Conservation (phyloP, 2,797 vertebrate genomes). For the Acropternis orthonyx region DNA sequence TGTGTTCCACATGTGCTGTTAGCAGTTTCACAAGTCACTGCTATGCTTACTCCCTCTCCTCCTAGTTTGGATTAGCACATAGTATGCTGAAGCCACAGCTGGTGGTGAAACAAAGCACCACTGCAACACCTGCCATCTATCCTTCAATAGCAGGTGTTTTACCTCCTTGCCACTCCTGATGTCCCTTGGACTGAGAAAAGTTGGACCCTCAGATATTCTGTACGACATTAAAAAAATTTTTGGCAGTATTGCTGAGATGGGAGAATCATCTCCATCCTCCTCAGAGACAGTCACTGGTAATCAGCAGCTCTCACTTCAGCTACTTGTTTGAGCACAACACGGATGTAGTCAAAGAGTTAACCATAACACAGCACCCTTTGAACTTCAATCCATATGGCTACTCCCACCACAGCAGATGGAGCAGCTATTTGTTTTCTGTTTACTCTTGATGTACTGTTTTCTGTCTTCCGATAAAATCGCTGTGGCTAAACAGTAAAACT, state of each 20-base stretch:
- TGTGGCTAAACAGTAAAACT: constrained; percentile 23
- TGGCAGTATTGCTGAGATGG: rapidly evolving
- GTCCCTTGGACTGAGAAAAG: not conserved
- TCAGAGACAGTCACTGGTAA: not conserved
- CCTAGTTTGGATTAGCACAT: not conserved
- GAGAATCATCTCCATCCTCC: not conserved
- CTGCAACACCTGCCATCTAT: not conserved
- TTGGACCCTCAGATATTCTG: rapidly evolving
- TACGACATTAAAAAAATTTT: rapidly evolving
- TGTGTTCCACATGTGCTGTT: not conserved
- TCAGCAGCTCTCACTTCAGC: not conserved
- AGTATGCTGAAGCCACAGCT: not conserved
- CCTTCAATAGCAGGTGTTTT: rapidly evolving
- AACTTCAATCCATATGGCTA: constrained; percentile 52
- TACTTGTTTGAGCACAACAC: not conserved
- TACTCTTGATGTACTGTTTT: constrained; percentile 19
- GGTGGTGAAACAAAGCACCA: not conserved
- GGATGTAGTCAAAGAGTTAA: not conserved
- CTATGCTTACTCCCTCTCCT: not conserved
- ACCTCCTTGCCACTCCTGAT: too few relatives aligned
- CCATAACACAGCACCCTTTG: not conserved
- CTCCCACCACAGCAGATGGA: constrained; percentile 60
- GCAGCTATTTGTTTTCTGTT: constrained; percentile 19
- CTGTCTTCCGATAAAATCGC: constrained; percentile 13
- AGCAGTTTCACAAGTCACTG: not conserved